Evolutionary conservation across 2,113 vertebrate species (phyloP).

Genomic region (Trematomus loennbergii): DNA sequence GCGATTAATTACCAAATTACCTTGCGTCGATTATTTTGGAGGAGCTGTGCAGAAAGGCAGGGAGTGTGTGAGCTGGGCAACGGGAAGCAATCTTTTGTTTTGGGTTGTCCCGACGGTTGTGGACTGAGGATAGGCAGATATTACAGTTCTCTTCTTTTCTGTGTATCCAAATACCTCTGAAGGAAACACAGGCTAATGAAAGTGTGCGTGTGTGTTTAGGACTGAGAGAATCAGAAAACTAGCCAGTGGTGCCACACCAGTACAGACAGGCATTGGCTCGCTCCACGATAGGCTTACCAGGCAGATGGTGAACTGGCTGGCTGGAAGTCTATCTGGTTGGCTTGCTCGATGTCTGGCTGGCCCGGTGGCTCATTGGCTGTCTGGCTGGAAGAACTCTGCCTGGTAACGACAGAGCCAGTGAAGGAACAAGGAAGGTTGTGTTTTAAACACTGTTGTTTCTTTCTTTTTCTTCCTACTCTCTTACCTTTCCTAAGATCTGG

Average conservation of each 20-base stretch:
- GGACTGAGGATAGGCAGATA: constrained; percentile 19
- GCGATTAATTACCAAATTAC: constrained; percentile 77
- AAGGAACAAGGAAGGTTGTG: constrained; percentile 42
- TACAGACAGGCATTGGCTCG: constrained; percentile 59
- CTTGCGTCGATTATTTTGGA: constrained; percentile 64
- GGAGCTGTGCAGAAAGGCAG: constrained; percentile 36
- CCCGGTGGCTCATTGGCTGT: constrained; percentile 58
- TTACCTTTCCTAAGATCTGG: background rate
- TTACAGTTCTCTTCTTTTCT: constrained; percentile 38
- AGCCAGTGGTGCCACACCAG: constrained; percentile 51
- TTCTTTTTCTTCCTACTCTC: background rate
- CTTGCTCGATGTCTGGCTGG: constrained; percentile 42
- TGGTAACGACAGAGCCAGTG: constrained; percentile 56
- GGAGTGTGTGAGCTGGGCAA: constrained; percentile 43
- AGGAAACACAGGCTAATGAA: constrained; percentile 44
- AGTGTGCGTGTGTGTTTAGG: constrained; percentile 5
- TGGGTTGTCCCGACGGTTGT: constrained; percentile 34
- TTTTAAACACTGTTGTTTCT: constrained; percentile 20
- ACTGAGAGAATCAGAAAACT: constrained; percentile 37
- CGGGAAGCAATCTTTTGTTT: constrained; percentile 65
- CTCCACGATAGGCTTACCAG: constrained; percentile 37
- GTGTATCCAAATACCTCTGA: constrained; percentile 40
- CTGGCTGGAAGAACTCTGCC: constrained; percentile 60
- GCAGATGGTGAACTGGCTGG: constrained; percentile 59
- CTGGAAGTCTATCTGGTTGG: constrained; percentile 43